Evolutionary conservation across 64 coral and sea anemone genomes (phyloP), one percentile per base, ranked within the genome.

Genomic region (Hydrozoanthus tunicans): DNA sequence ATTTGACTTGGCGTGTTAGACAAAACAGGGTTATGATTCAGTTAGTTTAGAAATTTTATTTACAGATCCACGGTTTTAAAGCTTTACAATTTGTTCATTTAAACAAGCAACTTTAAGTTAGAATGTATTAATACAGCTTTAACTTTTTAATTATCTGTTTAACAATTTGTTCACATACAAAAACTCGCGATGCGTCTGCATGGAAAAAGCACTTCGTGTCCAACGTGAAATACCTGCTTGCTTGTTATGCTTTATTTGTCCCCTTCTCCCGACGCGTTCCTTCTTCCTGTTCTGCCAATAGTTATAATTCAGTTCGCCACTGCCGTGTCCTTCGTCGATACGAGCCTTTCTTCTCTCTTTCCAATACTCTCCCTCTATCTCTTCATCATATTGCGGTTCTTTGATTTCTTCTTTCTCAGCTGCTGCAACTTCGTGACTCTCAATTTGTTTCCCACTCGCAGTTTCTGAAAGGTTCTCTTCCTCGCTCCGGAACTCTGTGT

Each of bases 241-340:
- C n/a, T 68, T 58, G 43, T 14, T 24, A 59, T 88, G 68, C 14
- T 73, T 88, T 74, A 72, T 56, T 9, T 88, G 84, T 27, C 25
- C 68, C 15, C 69, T 73, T 56, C 84, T 74, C 15, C 84, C 84
- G 58, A 88, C 68, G 3, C 84, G 84, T 9, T 55, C 69, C 84
- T 88, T 88, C 56, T 88, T 88, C 69, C 84, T 73, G 12, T 26
- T 70, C 56, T 75, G 84, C 84, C 84, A 88, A 24, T 88, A 88
- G 27, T 76, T 76, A 74, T 74, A 70, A 27, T 70, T 73, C 3
- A 58, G 58, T 25, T 32, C 17, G 0, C 25, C 69, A 88, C 57
- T 58, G 6, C 10, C 69, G 9, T 60, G 54, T 58, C 8, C 56
- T 55, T 88, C 68, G 7, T 75, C 70, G 3, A 25, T 11, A 74